Conservation (phyloP, 2,113 vertebrate species). For the Pedionomus torquatus region DNA sequence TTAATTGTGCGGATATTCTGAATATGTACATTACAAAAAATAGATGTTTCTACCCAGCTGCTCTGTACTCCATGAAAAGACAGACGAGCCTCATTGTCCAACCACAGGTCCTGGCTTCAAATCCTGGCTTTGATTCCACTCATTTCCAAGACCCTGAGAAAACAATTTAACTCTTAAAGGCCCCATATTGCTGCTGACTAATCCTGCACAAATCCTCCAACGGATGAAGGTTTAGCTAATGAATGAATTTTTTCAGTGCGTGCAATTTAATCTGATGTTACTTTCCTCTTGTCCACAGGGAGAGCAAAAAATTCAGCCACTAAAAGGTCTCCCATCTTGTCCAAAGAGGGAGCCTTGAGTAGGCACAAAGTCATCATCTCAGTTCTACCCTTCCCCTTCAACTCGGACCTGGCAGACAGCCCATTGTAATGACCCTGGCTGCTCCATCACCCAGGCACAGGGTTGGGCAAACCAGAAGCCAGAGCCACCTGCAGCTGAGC, state of each 20-base stretch:
- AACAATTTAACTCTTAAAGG: conserved; percentile 9
- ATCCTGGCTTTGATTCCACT: not conserved
- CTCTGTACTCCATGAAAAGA: not conserved
- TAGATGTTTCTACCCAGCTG: not conserved
- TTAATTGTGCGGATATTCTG: not conserved
- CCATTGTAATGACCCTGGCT: not conserved
- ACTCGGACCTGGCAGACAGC: not conserved
- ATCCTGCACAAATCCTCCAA: not conserved
- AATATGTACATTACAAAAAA: not conserved
- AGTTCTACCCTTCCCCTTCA: not conserved
- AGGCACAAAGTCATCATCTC: not conserved
- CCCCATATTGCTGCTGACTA: not conserved
- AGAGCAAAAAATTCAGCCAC: not conserved
- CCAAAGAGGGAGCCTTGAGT: not conserved
- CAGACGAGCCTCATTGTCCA: not conserved
- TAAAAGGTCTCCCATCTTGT: not conserved
- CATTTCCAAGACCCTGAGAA: not conserved
- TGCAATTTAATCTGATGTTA: not conserved
- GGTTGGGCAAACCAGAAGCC: not conserved
- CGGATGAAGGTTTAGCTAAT: not conserved
- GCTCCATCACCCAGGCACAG: not conserved
- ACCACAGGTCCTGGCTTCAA: not conserved
- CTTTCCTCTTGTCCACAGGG: not conserved
- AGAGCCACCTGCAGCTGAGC: not conserved
- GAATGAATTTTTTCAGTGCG: not conserved